Base-by-base conservation (phyloP, 2,888 invertebrate species). In the Gymnosoma rotundatum region DNA sequence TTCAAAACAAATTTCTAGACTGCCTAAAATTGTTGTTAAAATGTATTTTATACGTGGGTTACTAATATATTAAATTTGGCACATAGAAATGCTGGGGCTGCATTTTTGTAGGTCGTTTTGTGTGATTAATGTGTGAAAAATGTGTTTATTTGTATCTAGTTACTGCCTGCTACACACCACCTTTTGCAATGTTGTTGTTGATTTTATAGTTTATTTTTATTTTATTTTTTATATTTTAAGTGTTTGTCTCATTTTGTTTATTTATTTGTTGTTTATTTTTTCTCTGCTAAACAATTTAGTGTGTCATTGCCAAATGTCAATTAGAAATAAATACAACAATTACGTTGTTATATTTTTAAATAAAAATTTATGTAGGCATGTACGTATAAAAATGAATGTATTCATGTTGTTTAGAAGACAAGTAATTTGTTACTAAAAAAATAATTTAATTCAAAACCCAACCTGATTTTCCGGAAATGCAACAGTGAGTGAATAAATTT, bases 281-380 rank as follows among this genome's bases (percentile, higher is more conserved):
- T 75, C 70, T 67, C 16, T 63, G 25, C 75, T 63, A 63, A 79
- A 69, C 61, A 61, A 67, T 84, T 80, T 80, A 80, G 83, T 84
- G 48, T 84, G 83, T 80, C 83, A 84, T 78, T 80, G 83, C 69
- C 83, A 80, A 80, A 64, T 83, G 83, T 72, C 79, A 83, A 73
- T 73, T 80, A 72, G 80, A 72, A 63, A 82, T 14, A 72, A 80
- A 45, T 64, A 82, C 18, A 78, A 61, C 45, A 60, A 80, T 73
- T 63, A 83, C 54, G 60, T 48, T 45, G 45, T 73, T 73, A 52
- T 52, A 2, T 25, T 56, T 58, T 36, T 38, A 14, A 7, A 8
- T 8, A 32, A 7, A 8, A 5, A 32, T 6, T 2, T 32, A 32
- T 5, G 32, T 32, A 32, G 32, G 32, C 32, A 42, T 12, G 12